Evolutionary conservation across 2,113 vertebrate genomes (phyloP), one percentile per base, ranked within the genome.

Genomic region (Desmodus rotundus): DNA sequence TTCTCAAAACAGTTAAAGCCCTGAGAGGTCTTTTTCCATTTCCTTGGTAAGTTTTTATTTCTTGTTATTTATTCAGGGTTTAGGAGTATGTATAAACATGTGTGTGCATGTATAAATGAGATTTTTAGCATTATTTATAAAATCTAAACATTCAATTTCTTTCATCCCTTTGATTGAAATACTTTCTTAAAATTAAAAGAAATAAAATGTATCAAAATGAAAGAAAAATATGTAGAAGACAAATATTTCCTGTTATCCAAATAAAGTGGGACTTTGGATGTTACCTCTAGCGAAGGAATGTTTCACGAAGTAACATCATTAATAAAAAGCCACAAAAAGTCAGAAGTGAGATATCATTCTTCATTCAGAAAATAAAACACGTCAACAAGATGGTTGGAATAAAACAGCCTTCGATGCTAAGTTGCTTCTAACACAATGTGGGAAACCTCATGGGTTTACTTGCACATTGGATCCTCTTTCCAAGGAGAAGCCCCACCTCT

Each of bases 1-100:
- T 14, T 97, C 86, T 93, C 97, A 92, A 98, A 97, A 86, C 24
- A 96, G 83, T 54, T 96, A 87, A 96, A 96, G 67, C 81, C 94
- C 68, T 45, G 93, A 97, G 70, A 97, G 85, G 54, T 96, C 36
- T 24, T 96, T 73, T 94, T 7, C 38, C 92, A 82, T 95, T 97
- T 97, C 77, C 95, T 96, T 93, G 58, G 90, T 76, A 95, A 22
- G 58, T 77, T 97, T 98, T 94, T 89, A 83, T 87, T 96, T 81
- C 52, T 81, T 89, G 54, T 83, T 87, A 93, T 87, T 96, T 97
- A 92, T 94, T 93, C 43, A 87, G 31, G n/a, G 58, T 33, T 58
- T 89, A 61, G 31, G 38, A 38, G 28, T 33, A 63, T 6, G 20
- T 31, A 82, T 41, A 38, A 24, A 16, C 7, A 9, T 52, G 33